phyloP scores from a whole-genome alignment of 1,140 invertebrate genomes.

The Trichonephila clavata region DNA sequence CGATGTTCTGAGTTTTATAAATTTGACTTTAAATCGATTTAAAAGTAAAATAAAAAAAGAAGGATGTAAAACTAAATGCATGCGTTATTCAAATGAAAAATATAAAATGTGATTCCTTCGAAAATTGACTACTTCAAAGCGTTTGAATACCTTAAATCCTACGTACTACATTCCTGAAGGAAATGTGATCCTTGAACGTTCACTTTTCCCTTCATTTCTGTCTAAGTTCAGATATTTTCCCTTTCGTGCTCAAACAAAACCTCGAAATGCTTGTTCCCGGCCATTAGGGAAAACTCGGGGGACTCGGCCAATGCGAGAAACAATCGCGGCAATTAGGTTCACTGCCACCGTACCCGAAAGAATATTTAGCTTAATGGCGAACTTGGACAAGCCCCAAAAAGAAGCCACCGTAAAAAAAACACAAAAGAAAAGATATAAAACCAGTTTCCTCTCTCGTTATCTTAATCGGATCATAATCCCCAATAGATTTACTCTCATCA shows the following conservation, averaged over 20 bases:
- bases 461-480: slow-evolving; percentile 61
- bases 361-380: slow-evolving; percentile 60
- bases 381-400: slow-evolving; percentile 36
- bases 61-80: too few species aligned
- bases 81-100: too few species aligned
- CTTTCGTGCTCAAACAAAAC: background rate
- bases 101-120: too few species aligned
- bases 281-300: background rate
- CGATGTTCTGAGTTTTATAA: too few species aligned
- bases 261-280: background rate
- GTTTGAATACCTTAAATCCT: too few species aligned
- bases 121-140: too few species aligned
- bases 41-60: too few species aligned
- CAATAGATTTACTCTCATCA: slow-evolving; percentile 55
- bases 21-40: too few species aligned
- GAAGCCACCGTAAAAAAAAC: background rate
- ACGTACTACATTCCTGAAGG: too few species aligned
- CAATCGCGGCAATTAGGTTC: background rate
- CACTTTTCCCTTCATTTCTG: too few species aligned
- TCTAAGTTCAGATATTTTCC: background rate
- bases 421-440: slow-evolving; percentile 27
- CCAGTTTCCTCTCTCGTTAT: slow-evolving; percentile 26
- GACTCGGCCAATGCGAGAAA: background rate
- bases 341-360: background rate
- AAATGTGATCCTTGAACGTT: too few species aligned